Conservation (phyloP, 2,888 invertebrate species). For the Hofmannophila pseudospretella region DNA sequence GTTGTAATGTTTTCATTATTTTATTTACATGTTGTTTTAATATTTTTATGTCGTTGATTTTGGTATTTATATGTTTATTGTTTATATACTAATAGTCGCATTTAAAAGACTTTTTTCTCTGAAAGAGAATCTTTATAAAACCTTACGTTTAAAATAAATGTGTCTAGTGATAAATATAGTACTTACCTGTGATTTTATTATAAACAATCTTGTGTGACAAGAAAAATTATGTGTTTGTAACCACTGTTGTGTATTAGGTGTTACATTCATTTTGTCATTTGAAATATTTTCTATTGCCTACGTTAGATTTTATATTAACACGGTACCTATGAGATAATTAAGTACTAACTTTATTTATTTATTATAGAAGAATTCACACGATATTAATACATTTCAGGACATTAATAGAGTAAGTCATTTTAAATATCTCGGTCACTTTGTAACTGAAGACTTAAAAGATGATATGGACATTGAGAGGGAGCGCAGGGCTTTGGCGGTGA, state of each 20-base stretch:
- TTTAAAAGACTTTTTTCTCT: constrained; percentile 3
- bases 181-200: constrained; percentile 71
- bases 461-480: no score
- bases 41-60: background rate
- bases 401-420: no score
- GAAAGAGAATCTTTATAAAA: constrained; percentile 6
- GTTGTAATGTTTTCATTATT: no score
- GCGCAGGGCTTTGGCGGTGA: no score
- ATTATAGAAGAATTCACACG: background rate
- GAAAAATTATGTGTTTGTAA: constrained; percentile 34
- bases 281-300: constrained; percentile 4
- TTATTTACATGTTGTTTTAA: background rate
- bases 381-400: background rate
- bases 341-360: no score
- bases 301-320: background rate
- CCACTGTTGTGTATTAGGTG: constrained; percentile 33
- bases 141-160: constrained; percentile 20
- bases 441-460: no score
- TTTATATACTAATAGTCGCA: background rate
- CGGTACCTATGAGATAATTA: background rate
- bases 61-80: background rate
- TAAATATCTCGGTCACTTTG: no score
- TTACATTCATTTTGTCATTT: constrained; percentile 20
- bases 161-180: constrained; percentile 54
- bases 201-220: constrained; percentile 69